Evolutionary conservation across 2,113 vertebrate genomes (phyloP), one percentile per base, ranked within the genome.

Genomic region (Entelurus aequoreus): DNA sequence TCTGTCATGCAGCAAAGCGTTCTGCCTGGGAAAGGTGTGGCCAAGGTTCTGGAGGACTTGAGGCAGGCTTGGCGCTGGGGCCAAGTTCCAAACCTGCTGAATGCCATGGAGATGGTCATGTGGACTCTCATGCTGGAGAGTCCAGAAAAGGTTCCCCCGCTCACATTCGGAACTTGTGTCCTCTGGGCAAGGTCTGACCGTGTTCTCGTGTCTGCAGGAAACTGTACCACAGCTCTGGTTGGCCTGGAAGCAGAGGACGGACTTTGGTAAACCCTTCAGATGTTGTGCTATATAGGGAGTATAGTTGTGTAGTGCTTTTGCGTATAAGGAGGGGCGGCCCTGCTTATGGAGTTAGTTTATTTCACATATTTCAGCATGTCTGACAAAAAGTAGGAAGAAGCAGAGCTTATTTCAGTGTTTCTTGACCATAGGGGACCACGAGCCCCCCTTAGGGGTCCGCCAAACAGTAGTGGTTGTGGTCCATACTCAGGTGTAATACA

Each of bases 161-260:
- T 28, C 28, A 28, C 28, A 28, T 28, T 88, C 48, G 5, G 15
- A 54, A 12, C 14, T 50, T 21, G 11, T 19, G 51, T 7, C 37
- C 14, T 28, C 46, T 53, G 50, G 54, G 46, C 6, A 60, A 8
- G 6, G 4, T 21, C 14, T 16, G 13, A 35, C n/a, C 16, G 36
- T 28, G 10, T 53, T 6, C 71, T 55, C 63, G 6, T 37, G 58
- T 36, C 76, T 68, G 53, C 73, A 92, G 91, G 87, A 90, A 42
- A 79, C 68, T 40, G 84, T 91, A 35, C 90, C 90, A 0, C 84
- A 88, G 62, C 83, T 90, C 76, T 92, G 91, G 91, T 88, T 92
- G 36, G 62, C 84, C 46, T 90, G 88, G 89, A 92, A 92, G 73
- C 91, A 92, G 74, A 88, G 87, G 76, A 55, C 84, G 88, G 42